Evolutionary conservation across 2,888 invertebrate genomes (phyloP).

Genomic region (Drosophila mulleri): DNA sequence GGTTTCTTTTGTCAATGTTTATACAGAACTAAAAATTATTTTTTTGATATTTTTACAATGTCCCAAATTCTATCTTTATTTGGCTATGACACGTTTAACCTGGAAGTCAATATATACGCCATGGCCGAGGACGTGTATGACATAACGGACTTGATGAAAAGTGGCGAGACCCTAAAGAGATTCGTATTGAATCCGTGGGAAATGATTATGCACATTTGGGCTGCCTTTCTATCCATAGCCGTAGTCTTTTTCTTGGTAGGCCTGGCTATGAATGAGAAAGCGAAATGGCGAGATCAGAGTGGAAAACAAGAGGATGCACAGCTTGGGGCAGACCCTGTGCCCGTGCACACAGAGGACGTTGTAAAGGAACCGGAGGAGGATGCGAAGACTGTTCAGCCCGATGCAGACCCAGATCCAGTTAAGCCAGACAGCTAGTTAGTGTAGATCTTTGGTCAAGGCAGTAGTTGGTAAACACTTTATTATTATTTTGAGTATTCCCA

Average conservation of each 20-base stretch:
- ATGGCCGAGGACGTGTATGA: slow-evolving; percentile 55
- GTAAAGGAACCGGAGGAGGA: slow-evolving; percentile 3
- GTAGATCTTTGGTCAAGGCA: background rate
- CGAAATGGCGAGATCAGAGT: background rate
- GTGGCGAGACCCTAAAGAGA: slow-evolving; percentile 13
- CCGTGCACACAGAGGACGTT: background rate
- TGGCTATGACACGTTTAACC: slow-evolving; percentile 21
- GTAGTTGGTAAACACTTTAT: background rate
- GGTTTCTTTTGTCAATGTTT: slow-evolving; percentile 1
- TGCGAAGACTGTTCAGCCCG: background rate
- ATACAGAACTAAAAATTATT: background rate
- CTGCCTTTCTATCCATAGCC: slow-evolving; percentile 28
- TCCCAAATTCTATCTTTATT: slow-evolving; percentile 20
- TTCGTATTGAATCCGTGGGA: slow-evolving; percentile 24
- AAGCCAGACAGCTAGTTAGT: background rate
- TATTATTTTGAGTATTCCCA: background rate
- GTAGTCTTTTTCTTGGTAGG: background rate
- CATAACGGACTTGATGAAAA: slow-evolving; percentile 27
- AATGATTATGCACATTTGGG: slow-evolving; percentile 9
- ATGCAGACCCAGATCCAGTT: too few relatives aligned
- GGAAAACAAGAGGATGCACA: background rate
- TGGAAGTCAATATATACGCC: slow-evolving; percentile 44
- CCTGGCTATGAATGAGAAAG: background rate
- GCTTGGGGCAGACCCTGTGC: too few relatives aligned
- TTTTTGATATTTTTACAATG: slow-evolving; percentile 37